phyloP scores from a whole-genome alignment of 2,888 invertebrate species.

The Hetaerina titia region DNA sequence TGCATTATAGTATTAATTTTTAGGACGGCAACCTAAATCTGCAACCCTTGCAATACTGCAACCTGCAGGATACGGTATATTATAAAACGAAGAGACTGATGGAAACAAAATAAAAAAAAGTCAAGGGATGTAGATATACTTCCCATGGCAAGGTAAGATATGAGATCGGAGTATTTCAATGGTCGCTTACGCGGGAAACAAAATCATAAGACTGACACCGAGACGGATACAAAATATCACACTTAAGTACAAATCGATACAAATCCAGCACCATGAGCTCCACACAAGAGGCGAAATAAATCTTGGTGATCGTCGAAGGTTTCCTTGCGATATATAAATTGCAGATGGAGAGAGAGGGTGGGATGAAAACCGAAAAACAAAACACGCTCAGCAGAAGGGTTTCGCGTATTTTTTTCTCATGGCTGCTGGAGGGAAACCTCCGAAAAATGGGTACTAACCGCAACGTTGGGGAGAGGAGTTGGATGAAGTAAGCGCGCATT shows the following conservation, averaged over 20 bases:
- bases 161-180: no score
- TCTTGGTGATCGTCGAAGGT: neutral
- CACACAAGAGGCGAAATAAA: neutral
- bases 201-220: neutral
- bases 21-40: no score
- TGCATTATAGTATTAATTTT: no score
- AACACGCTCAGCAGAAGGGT: neutral
- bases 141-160: no score
- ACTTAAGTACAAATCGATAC: constrained; percentile 4
- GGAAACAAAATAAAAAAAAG: no score
- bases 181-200: neutral
- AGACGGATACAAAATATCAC: neutral
- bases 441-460: neutral
- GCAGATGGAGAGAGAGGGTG: neutral
- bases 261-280: neutral
- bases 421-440: neutral
- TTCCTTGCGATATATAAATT: neutral
- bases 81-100: no score
- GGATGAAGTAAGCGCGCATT: neutral
- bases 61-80: no score
- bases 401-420: neutral
- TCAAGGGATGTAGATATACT: no score
- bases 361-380: neutral
- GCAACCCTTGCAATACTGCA: no score
- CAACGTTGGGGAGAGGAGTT: neutral